These are phyloP conservation scores for Latheticus oryzae DNA, from an alignment of 2,888 invertebrate species.

Conservation along the genomic window DNA sequence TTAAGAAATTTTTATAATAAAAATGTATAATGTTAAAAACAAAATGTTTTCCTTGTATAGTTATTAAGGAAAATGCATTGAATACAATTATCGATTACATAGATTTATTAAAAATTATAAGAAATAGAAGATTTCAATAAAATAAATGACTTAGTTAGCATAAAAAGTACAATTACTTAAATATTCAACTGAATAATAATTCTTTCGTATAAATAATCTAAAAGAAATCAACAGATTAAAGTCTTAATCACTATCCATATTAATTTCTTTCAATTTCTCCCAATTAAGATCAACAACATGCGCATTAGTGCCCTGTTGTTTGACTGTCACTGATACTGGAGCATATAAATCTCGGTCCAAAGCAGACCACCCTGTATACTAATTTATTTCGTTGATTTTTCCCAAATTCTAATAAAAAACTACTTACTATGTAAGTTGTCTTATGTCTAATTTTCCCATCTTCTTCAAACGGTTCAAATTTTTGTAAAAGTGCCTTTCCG, in stretches of 20 bases:
- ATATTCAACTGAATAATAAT: too few species aligned
- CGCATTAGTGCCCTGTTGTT: conserved; percentile 58
- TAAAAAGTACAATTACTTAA: too few species aligned
- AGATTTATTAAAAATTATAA: too few species aligned
- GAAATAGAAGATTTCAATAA: too few species aligned
- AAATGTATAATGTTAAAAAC: too few species aligned
- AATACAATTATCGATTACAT: too few species aligned
- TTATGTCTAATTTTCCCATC: conserved; percentile 61
- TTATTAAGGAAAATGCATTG: too few species aligned
- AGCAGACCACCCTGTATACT: conserved; percentile 65
- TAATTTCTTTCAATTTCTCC: conserved; percentile 60
- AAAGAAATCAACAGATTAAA: background rate
- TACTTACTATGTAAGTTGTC: conserved; percentile 62
- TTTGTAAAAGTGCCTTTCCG: conserved; percentile 66
- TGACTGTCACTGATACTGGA: conserved; percentile 60
- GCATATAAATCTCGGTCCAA: conserved; percentile 63
- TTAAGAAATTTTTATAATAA: too few species aligned
- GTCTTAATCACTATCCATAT: conserved; percentile 61
- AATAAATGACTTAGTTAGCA: too few species aligned
- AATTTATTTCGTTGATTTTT: conserved; percentile 35
- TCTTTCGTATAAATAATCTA: background rate
- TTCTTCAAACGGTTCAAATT: conserved; percentile 64
- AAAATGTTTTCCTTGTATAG: too few species aligned
- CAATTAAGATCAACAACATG: conserved; percentile 61
- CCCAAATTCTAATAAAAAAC: conserved; percentile 6